Percentiles rank a stretch among this genome's conserved stretches.
phyloP scores from a whole-genome alignment of 1,140 invertebrate species.

The Ceratosolen solmsi region DNA sequence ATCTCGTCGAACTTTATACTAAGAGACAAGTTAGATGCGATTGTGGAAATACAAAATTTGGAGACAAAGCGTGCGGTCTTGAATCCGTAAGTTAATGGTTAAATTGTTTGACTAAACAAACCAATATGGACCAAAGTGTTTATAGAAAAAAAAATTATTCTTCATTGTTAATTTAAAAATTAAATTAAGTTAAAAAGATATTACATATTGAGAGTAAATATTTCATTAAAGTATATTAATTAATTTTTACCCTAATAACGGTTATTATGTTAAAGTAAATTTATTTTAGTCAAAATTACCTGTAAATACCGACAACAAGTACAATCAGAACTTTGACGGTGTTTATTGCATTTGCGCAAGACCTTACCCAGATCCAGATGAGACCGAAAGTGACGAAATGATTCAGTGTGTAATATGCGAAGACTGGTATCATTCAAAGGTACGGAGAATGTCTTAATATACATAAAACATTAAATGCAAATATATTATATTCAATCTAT shows the following conservation, averaged over 20 bases:
- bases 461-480: constrained; percentile 70
- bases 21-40: constrained; percentile 97
- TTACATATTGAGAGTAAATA: no score
- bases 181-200: no score
- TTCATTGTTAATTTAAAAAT: no score
- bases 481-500: neutral
- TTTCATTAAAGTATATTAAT: no score
- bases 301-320: constrained; percentile 84
- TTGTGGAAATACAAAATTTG: constrained; percentile 94
- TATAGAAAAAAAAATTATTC: neutral
- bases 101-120: neutral
- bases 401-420: constrained; percentile 97
- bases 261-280: constrained; percentile 32
- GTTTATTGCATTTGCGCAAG: constrained; percentile 94
- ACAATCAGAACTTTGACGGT: constrained; percentile 96
- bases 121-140: neutral
- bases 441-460: constrained; percentile 57
- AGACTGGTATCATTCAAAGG: constrained; percentile 95
- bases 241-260: neutral
- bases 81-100: constrained; percentile 73
- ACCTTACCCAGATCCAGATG: constrained; percentile 95
- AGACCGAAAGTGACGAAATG: constrained; percentile 90
- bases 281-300: constrained; percentile 75
- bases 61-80: constrained; percentile 81
- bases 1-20: constrained; percentile 96